Percentiles rank a stretch among this genome's conserved stretches.
phyloP scores from a whole-genome alignment of 2,888 invertebrate genomes.

The Bugula neritina region DNA sequence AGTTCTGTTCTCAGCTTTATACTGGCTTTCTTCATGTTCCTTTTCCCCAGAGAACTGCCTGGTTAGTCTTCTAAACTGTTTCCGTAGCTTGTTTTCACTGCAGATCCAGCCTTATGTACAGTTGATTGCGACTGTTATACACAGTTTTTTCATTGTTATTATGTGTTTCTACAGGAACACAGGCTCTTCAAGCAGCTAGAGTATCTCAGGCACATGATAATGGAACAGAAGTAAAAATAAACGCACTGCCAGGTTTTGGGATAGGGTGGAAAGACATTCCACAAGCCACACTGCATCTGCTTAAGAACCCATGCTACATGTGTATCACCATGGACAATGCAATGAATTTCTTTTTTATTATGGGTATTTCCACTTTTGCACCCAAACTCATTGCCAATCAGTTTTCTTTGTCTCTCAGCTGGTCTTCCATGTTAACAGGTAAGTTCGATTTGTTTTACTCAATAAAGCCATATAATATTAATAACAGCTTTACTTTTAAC shows the following conservation, averaged over 20 bases:
- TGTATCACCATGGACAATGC: conserved; percentile 52
- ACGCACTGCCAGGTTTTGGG: conserved; percentile 30
- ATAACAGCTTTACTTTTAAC: too few relatives aligned
- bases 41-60: conserved; percentile 72
- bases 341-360: conserved; percentile 57
- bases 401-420: conserved; percentile 63
- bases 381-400: conserved; percentile 72
- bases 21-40: conserved; percentile 80
- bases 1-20: conserved; percentile 76
- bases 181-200: conserved; percentile 33
- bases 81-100: too few relatives aligned
- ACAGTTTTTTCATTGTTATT: too few relatives aligned
- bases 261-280: conserved; percentile 36
- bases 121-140: too few relatives aligned
- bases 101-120: too few relatives aligned
- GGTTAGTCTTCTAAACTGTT: not conserved
- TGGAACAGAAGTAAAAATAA: conserved; percentile 30
- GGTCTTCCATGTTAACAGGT: conserved; percentile 66
- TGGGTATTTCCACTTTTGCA: conserved; percentile 66
- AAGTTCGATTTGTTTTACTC: conserved; percentile 31
- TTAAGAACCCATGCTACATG: conserved; percentile 60
- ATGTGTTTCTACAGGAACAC: conserved; percentile 34
- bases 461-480: too few relatives aligned
- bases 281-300: conserved; percentile 57
- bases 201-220: conserved; percentile 38